Base-by-base conservation (phyloP, 2,888 invertebrate genomes). In the Synanthedon myopaeformis region DNA sequence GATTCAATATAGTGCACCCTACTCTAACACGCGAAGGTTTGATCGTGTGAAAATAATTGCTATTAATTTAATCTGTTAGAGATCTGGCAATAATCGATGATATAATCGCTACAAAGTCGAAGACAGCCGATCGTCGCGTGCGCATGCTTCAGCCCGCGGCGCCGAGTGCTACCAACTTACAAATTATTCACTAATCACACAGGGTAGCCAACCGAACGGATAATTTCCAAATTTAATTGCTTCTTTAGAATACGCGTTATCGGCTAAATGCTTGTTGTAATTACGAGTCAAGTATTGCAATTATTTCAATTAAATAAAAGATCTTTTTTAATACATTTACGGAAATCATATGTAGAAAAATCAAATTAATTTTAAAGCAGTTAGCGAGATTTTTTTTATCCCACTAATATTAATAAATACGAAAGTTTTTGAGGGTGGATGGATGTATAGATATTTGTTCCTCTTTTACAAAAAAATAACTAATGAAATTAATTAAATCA, bases 181-280 rank as follows among this genome's bases (percentile, higher is more conserved):
- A 73, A 74, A 79, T 77, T 76, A 77, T 72, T 65, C 59, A 66
- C 74, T 79, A 82, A 82, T 80, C 77, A 79, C 69, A 76, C 73
- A 69, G 73, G 74, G 73, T 76, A 74, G 75, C 70, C 79, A 73
- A 63, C 68, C 57, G 63, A 63, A 64, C 62, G 59, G 62, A 63
- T 65, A 70, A 70, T 67, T 67, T 62, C 57, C 54, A 53, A 56
- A 66, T 64, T 63, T 73, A 79, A 80, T 80, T 76, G 75, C 74
- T 77, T 77, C 76, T 79, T 78, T 76, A 74, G 71, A 79, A 81
- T 74, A 74, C 62, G 74, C 63, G 74, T 75, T 72, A 59, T 64
- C 60, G 55, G 66, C 70, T 77, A 76, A 77, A 72, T 62, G 71
- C 67, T 74, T 74, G 70, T 72, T 63, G 65, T 63, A 62, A 59